phyloP scores from a whole-genome alignment of 2,888 invertebrate species.

The Tortricodes alternella region DNA sequence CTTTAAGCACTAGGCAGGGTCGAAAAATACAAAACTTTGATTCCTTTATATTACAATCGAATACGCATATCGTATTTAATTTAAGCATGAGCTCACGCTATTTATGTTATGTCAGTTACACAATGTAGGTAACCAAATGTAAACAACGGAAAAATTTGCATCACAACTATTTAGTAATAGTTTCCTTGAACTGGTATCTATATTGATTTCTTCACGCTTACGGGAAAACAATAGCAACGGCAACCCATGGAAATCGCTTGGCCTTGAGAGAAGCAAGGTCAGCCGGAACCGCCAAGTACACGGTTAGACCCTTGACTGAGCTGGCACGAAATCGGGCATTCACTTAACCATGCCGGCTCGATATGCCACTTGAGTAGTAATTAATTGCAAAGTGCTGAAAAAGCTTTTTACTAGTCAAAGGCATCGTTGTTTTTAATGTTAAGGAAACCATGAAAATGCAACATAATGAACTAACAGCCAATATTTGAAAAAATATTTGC shows the following conservation, averaged over 20 bases:
- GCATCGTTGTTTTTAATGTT: too few relatives aligned
- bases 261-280: constrained; percentile 63
- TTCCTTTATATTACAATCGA: too few relatives aligned
- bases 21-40: not conserved
- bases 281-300: constrained; percentile 41
- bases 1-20: too few relatives aligned
- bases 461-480: too few relatives aligned
- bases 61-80: not conserved
- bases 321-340: not conserved
- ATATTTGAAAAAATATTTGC: too few relatives aligned
- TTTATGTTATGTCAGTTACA: not conserved
- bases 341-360: too few relatives aligned
- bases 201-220: constrained; percentile 33
- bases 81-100: not conserved
- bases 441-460: too few relatives aligned
- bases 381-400: too few relatives aligned
- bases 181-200: constrained; percentile 46
- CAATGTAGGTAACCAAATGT: not conserved
- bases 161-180: constrained; percentile 21
- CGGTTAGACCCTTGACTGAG: not conserved
- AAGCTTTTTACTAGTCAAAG: too few relatives aligned
- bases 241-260: constrained; percentile 45
- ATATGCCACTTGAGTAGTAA: too few relatives aligned
- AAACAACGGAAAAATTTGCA: constrained; percentile 13
- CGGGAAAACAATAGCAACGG: constrained; percentile 33